Conservation (phyloP, 1,140 invertebrate genomes). For the Ladona fulva region DNA sequence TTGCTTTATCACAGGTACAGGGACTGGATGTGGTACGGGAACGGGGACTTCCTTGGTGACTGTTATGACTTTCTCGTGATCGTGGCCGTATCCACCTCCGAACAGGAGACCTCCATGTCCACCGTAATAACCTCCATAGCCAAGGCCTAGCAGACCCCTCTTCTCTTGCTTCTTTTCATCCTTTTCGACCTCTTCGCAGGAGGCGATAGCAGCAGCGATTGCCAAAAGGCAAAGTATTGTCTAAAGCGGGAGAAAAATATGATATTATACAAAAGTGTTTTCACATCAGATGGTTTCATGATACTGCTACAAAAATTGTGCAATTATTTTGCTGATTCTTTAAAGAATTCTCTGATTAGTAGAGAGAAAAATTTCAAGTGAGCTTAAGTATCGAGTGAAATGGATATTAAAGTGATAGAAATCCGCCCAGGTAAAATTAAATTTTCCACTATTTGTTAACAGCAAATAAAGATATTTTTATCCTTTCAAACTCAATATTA, state of each 20-base stretch:
- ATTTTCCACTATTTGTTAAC: too few relatives aligned
- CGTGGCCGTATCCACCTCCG: conserved; percentile 37
- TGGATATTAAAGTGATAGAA: too few relatives aligned
- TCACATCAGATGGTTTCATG: too few relatives aligned
- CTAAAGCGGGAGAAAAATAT: not conserved
- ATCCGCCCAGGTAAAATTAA: too few relatives aligned
- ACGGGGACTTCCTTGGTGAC: conserved; percentile 11
- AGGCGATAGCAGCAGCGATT: not conserved
- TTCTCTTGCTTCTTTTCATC: conserved; percentile 15
- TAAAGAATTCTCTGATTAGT: too few relatives aligned
- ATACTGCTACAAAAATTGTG: too few relatives aligned
- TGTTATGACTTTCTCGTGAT: conserved; percentile 23
- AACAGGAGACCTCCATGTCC: conserved; percentile 19
- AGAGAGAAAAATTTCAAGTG: too few relatives aligned
- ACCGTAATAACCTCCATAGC: conserved; percentile 33
- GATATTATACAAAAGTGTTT: too few relatives aligned
- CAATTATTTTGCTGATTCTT: too few relatives aligned
- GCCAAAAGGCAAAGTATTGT: not conserved
- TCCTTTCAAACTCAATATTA: too few relatives aligned
- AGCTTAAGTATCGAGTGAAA: too few relatives aligned
- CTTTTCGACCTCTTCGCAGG: not conserved
- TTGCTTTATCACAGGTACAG: not conserved
- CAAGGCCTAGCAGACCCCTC: conserved; percentile 4
- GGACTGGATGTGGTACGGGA: not conserved
- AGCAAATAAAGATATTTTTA: too few relatives aligned